phyloP scores from a whole-genome alignment of 2,113 vertebrate genomes.

The Sinocyclocheilus maitianheensis region DNA sequence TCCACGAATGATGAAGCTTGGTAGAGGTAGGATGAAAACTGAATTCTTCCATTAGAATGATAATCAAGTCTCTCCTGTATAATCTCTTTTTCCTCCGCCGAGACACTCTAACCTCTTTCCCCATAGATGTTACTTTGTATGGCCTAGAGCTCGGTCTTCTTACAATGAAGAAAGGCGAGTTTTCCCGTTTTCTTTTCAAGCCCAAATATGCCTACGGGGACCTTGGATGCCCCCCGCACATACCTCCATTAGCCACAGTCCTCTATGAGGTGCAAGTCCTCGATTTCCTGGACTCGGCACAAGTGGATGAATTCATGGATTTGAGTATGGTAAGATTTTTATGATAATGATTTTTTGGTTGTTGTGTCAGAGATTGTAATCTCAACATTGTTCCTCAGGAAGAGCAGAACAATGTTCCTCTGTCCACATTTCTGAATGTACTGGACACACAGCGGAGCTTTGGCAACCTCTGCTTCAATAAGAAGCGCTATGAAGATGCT shows the following conservation, averaged over 20 bases:
- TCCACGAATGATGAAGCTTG: constrained; percentile 86
- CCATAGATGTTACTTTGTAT: constrained; percentile 83
- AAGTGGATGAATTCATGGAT: constrained; percentile 81
- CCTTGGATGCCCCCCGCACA: constrained; percentile 84
- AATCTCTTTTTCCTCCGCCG: not conserved
- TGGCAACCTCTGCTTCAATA: constrained; percentile 88
- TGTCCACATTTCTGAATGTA: constrained; percentile 81
- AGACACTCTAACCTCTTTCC: not conserved
- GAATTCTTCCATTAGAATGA: not conserved
- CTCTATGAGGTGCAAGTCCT: constrained; percentile 87
- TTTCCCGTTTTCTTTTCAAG: constrained; percentile 81
- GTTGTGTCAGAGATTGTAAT: not conserved
- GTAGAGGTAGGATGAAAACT: constrained; percentile 77
- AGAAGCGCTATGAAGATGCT: constrained; percentile 75
- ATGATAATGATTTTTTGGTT: not conserved
- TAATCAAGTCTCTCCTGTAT: not conserved
- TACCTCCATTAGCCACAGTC: constrained; percentile 79
- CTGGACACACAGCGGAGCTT: constrained; percentile 79
- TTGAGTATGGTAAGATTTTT: constrained; percentile 75
- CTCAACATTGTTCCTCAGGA: constrained; percentile 70
- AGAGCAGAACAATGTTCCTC: constrained; percentile 75
- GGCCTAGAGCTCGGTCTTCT: constrained; percentile 87
- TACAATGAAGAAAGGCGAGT: constrained; percentile 89
- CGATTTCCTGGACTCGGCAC: constrained; percentile 83
- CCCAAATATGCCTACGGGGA: constrained; percentile 85